These are phyloP conservation scores for Lithophane socia DNA, from an alignment of 2,888 invertebrate species.

Conservation along the genomic window DNA sequence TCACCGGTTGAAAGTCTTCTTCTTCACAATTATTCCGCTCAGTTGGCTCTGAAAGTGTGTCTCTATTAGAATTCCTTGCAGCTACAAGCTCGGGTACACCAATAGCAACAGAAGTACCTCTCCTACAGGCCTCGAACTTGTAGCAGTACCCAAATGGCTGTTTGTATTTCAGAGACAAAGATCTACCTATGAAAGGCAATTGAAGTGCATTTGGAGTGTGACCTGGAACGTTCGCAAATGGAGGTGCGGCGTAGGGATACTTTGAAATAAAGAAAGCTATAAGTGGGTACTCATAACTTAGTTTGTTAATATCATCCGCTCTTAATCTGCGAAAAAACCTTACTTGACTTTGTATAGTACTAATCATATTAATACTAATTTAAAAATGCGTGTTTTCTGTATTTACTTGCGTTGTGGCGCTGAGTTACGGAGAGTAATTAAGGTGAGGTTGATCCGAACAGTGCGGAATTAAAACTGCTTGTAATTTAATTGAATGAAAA, in stretches of 20 bases:
- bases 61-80: slow-evolving; percentile 45
- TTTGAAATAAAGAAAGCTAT: too few species aligned
- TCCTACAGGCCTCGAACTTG: not conserved
- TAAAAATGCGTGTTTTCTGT: slow-evolving; percentile 18
- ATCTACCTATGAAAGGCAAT: not conserved
- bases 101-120: slow-evolving; percentile 13
- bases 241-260: not conserved
- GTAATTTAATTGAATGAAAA: slow-evolving; percentile 44
- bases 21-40: slow-evolving; percentile 33
- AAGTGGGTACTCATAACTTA: not conserved
- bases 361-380: not conserved
- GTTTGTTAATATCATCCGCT: too few species aligned
- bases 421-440: slow-evolving; percentile 46
- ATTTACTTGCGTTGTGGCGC: not conserved
- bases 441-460: slow-evolving; percentile 40
- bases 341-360: not conserved
- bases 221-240: not conserved
- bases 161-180: not conserved
- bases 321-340: not conserved
- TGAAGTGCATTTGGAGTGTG: not conserved
- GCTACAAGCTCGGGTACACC: not conserved
- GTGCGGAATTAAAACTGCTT: slow-evolving; percentile 40
- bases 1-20: not conserved
- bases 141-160: not conserved
- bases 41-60: slow-evolving; percentile 30